Evolutionary conservation across 2,113 vertebrate genomes (phyloP), one percentile per base, ranked within the genome.

Genomic region (Vulpes vulpes): DNA sequence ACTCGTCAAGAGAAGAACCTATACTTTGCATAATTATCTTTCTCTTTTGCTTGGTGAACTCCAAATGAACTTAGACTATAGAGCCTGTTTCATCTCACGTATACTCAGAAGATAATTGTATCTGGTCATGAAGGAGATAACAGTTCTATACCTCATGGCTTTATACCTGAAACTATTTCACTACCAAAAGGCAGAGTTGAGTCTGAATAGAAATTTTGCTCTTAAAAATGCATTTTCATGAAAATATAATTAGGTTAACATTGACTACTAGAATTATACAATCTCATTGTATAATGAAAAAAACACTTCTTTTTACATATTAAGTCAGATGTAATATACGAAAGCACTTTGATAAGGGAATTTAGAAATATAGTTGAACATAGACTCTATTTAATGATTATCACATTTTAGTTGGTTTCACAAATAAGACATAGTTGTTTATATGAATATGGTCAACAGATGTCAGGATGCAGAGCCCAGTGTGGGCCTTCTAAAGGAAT

Each of bases 331-430:
- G 2, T 59, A 59, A 9, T 89, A 80, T 64, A 81, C n/a, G 51
- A 95, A 96, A 93, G 1, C 5, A 55, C 0, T 57, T 87, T 43
- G 22, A 62, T 64, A 57, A 27, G n/a, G 11, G 0, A 51, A 43
- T 93, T 76, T 71, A 93, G 10, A 89, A 88, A 84, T 64, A 73
- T 55, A 89, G 32, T 80, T 91, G 43, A 95, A n/a, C 30, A 89
- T 80, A 80, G n/a, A 0, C 3, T 81, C 15, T 95, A 88, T 84
- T 67, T 30, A 91, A 35, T 55, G 2, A 84, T n/a, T 7, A 22
- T 67, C 51, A 91, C 30, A 92, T 87, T 93, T 92, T n/a, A 86
- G 43, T 78, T 67, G 10, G 4, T 79, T 94, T 87, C 57, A 84
- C 69, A 93, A 60, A 83, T 55, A 87, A 79, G 2, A 86, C 16